Percentiles rank a stretch among this genome's conserved stretches.
Evolutionary conservation across 2,113 vertebrate species (phyloP).

Genomic region (Caranx ignobilis): DNA sequence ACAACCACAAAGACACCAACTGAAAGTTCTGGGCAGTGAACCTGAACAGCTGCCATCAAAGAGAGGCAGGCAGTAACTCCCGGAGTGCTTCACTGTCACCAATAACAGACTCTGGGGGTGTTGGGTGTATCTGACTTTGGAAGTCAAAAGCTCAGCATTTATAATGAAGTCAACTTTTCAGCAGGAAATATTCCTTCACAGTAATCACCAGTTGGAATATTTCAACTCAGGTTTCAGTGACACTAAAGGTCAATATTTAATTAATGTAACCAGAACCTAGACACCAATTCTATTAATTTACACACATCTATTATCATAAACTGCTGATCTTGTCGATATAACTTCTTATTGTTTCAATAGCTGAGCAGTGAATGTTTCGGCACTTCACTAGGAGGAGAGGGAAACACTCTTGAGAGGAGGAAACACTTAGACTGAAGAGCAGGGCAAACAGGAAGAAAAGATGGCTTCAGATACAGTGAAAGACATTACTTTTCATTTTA

Average conservation of each 20-base stretch:
- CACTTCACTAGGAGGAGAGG: too few relatives aligned
- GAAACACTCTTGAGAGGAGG: too few relatives aligned
- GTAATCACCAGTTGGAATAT: background rate
- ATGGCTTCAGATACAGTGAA: too few relatives aligned
- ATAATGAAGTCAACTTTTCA: background rate
- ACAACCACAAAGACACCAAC: constrained; percentile 9
- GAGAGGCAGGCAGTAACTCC: background rate
- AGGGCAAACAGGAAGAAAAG: too few relatives aligned
- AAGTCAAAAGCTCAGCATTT: background rate
- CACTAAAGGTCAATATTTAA: background rate
- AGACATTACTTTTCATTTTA: too few relatives aligned
- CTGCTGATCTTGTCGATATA: background rate
- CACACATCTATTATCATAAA: constrained; percentile 1
- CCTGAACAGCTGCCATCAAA: constrained; percentile 3
- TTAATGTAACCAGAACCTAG: background rate
- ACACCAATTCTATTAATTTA: background rate
- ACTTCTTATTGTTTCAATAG: too few relatives aligned
- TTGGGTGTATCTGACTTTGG: background rate
- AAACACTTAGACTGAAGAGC: too few relatives aligned
- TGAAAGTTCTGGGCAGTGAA: background rate
- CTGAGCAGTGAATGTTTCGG: too few relatives aligned
- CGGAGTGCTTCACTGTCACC: background rate
- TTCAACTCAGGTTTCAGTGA: background rate
- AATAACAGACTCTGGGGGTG: too few relatives aligned
- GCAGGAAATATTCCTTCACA: too few relatives aligned